Conservation (phyloP, 2,113 vertebrate species). For the Synodontis membranacea region DNA sequence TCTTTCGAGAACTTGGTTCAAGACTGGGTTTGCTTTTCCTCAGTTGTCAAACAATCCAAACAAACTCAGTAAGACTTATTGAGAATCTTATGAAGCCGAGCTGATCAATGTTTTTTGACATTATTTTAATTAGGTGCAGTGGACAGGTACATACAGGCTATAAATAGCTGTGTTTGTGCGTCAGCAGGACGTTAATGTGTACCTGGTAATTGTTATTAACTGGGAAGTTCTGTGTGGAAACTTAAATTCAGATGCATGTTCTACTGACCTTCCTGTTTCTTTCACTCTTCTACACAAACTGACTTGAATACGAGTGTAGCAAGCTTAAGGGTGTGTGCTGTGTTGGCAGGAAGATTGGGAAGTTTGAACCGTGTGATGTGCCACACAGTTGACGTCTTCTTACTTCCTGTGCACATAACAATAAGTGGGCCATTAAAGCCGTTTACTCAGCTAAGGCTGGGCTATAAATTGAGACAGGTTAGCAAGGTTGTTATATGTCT, state of each 20-base stretch:
- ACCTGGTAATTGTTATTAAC: conserved; percentile 57
- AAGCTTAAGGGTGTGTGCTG: conserved; percentile 16
- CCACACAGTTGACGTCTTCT: neutral
- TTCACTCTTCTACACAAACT: conserved; percentile 35
- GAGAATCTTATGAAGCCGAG: neutral
- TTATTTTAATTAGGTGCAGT: neutral
- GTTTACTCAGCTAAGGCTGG: neutral
- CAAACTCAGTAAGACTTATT: neutral
- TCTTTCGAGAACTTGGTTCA: conserved; percentile 35
- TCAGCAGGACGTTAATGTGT: conserved; percentile 55
- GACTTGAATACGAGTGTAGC: conserved; percentile 11
- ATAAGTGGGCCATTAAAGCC: neutral
- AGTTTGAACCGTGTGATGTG: conserved; percentile 2
- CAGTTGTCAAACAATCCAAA: neutral
- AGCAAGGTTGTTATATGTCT: neutral
- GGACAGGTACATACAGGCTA: neutral
- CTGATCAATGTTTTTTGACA: neutral
- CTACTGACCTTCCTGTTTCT: conserved; percentile 46
- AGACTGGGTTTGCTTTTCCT: neutral
- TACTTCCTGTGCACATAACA: neutral
- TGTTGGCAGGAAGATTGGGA: conserved; percentile 23
- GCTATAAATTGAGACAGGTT: neutral
- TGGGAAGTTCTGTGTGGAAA: conserved; percentile 58
- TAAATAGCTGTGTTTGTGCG: conserved; percentile 28
- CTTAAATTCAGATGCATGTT: conserved; percentile 41